phyloP scores from a whole-genome alignment of 53 echinoderm and acorn worm genomes.

The Henricia sp. region DNA sequence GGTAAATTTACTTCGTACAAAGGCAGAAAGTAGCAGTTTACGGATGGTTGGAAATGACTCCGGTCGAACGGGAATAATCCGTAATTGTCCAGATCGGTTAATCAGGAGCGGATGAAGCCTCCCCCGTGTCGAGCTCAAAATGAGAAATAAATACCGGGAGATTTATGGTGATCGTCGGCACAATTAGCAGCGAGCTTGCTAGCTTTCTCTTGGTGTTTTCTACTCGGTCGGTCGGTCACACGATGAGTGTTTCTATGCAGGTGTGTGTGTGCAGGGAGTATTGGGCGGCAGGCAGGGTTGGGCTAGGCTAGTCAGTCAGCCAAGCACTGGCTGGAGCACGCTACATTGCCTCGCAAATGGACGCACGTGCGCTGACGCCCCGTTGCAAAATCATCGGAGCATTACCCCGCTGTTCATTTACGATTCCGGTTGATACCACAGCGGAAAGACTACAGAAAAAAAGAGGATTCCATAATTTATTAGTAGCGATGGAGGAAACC shows the following conservation, averaged over 20 bases:
- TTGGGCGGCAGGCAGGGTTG: no score
- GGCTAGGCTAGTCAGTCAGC: neutral
- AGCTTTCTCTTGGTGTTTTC: neutral
- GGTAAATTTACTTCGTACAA: no score
- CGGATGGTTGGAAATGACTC: neutral
- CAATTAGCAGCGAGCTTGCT: constrained; percentile 11
- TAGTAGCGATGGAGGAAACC: constrained; percentile 12
- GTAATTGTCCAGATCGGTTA: constrained; percentile 5
- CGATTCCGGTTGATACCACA: constrained; percentile 21
- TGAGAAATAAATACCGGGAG: constrained; percentile 48
- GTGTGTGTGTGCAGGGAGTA: constrained; percentile 22
- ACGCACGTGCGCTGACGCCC: constrained; percentile 51
- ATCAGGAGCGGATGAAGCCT: neutral
- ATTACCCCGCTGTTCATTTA: constrained; percentile 58
- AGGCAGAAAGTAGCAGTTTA: neutral
- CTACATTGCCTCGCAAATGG: constrained; percentile 46
- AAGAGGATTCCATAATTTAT: constrained; percentile 57
- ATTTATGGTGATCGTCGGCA: constrained; percentile 14
- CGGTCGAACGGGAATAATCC: neutral
- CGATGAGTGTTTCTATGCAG: constrained; percentile 47
- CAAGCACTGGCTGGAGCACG: constrained; percentile 28
- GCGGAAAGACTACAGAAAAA: constrained; percentile 14
- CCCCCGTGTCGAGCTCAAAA: constrained; percentile 2
- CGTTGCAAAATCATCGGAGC: constrained; percentile 60
- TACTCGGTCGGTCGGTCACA: constrained; percentile 15